These are phyloP conservation scores for Dasypus novemcinctus DNA, from an alignment of 2,113 vertebrate species.

Conservation along the genomic window DNA sequence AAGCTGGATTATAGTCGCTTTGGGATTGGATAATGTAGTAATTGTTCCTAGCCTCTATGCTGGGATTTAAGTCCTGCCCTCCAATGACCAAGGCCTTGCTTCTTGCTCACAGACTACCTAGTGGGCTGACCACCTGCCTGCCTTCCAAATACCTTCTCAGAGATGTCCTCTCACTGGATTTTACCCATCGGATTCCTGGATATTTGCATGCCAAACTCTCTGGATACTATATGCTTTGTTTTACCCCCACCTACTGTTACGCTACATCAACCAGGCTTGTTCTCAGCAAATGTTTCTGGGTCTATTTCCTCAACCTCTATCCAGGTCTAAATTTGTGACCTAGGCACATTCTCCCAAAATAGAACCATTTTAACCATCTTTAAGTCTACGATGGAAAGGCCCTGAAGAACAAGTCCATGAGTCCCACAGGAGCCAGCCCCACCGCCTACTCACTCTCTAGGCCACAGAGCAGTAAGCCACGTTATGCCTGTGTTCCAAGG, in stretches of 20 bases:
- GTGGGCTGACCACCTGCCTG: background rate
- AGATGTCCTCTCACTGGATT: background rate
- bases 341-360: background rate
- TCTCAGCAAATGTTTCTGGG: background rate
- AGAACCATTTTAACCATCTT: background rate
- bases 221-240: background rate
- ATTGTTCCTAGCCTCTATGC: background rate
- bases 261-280: background rate
- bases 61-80: background rate
- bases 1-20: background rate
- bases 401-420: background rate
- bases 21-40: background rate
- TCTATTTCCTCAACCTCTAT: background rate
- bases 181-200: background rate
- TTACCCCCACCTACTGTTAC: background rate
- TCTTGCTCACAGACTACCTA: background rate
- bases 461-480: background rate
- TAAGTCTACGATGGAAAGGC: background rate
- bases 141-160: background rate
- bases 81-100: background rate
- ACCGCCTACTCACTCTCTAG: background rate
- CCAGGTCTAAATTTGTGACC: background rate
- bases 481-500: background rate
- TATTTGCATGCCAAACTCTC: background rate
- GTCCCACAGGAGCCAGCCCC: background rate